phyloP scores from a whole-genome alignment of 2,888 invertebrate species.

The Archaeoteleia sp. region DNA sequence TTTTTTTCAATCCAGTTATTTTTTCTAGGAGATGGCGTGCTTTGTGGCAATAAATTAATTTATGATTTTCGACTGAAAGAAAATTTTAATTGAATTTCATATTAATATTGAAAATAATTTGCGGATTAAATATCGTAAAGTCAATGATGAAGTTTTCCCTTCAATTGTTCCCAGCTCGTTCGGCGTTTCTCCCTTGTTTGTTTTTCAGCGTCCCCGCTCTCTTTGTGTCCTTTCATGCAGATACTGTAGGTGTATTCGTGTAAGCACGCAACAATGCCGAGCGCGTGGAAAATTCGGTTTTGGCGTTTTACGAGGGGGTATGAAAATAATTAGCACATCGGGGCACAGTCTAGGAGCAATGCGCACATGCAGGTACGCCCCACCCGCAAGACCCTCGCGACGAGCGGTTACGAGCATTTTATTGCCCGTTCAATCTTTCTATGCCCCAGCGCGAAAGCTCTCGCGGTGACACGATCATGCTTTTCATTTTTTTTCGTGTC shows the following conservation, averaged over 20 bases:
- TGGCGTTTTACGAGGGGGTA: constrained; percentile 53
- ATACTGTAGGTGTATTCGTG: constrained; percentile 16
- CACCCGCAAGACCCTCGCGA: constrained; percentile 33
- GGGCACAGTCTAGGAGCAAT: constrained; percentile 39
- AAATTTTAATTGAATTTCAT: background rate
- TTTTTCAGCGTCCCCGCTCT: background rate
- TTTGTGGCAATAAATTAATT: too few relatives aligned
- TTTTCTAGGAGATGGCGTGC: too few relatives aligned
- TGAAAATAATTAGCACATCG: constrained; percentile 58
- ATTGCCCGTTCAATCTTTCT: constrained; percentile 60
- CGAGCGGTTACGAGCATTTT: constrained; percentile 56
- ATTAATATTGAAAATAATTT: background rate
- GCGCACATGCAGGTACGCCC: constrained; percentile 29
- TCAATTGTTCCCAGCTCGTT: constrained; percentile 5
- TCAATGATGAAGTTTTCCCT: constrained; percentile 1
- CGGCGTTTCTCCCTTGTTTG: constrained; percentile 28
- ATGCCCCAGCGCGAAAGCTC: constrained; percentile 43
- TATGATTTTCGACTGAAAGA: background rate
- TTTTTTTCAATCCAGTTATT: too few relatives aligned
- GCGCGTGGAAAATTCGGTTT: constrained; percentile 44
- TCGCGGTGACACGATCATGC: constrained; percentile 52
- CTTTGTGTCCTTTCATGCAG: constrained; percentile 21
- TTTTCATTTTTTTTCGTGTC: constrained; percentile 44
- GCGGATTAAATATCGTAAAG: background rate
- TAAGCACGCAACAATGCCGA: constrained; percentile 18